phyloP scores from a whole-genome alignment of 2,113 vertebrate species.

The Casuarius casuarius region DNA sequence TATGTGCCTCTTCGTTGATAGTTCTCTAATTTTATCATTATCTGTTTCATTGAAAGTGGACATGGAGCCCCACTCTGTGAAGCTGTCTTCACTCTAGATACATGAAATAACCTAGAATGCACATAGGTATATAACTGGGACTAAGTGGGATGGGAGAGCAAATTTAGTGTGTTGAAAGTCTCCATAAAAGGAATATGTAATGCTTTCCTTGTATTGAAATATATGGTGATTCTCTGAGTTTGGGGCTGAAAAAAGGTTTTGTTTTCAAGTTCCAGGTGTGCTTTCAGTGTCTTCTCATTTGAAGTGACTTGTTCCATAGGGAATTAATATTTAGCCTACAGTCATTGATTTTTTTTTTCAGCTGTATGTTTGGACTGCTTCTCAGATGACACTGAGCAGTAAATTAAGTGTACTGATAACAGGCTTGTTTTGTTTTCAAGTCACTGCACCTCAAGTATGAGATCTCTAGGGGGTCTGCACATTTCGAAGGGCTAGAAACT shows the following conservation, averaged over 20 bases:
- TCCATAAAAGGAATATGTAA: neutral
- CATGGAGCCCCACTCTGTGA: neutral
- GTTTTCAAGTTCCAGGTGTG: neutral
- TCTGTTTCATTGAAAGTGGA: neutral
- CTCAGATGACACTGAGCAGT: neutral
- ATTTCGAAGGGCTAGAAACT: neutral
- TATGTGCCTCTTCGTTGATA: neutral
- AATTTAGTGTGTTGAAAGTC: neutral
- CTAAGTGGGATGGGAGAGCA: neutral
- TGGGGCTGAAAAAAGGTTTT: neutral
- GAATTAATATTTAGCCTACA: neutral
- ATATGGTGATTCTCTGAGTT: neutral
- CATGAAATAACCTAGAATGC: neutral
- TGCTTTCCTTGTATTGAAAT: neutral
- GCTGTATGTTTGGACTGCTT: neutral
- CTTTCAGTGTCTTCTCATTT: neutral
- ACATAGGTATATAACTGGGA: neutral
- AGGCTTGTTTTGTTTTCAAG: neutral
- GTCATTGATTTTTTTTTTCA: neutral
- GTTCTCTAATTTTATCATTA: neutral
- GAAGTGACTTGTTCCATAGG: neutral
- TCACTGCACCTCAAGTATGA: neutral
- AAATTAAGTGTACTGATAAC: neutral
- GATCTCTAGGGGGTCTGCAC: neutral
- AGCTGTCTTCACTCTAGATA: neutral